Base-by-base conservation (phyloP, 2,888 invertebrate genomes). In the Cataglyphis altisquamis region DNA sequence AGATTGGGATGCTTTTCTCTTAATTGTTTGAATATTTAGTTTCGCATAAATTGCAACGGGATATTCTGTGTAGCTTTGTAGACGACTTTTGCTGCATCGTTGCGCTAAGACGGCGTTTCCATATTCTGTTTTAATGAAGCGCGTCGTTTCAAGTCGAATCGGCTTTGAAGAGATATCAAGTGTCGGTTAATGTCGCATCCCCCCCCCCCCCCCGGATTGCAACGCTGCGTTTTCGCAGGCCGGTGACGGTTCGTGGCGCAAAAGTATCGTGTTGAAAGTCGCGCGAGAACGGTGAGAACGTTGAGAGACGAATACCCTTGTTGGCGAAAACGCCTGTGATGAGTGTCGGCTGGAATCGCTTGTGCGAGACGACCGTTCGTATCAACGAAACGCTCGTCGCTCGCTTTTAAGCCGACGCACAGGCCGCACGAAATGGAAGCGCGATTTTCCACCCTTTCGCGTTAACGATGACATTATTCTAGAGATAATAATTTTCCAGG, bases 231-330 rank as follows among this genome's bases (percentile, higher is more conserved):
- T 57, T 84, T 25, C 64, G 60, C 55, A 39, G 55, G 63, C 52
- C n/a, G 21, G 32, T 32, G 63, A 74, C 32, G 55, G 72, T 70
- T 67, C 57, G 52, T 9, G 67, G 82, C 68, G 86, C 87, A 90
- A 89, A 90, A 88, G 88, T 90, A 90, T 90, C 89, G 84, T 75
- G 84, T 90, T 89, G 84, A 90, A 90, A 90, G 88, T 90, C 83
- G 55, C 63, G 60, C 48, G 84, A 36, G 67, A 85, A 90, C 82
- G 75, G 70, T 82, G 91, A 92, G 91, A 92, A 88, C 92, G 89
- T 91, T 92, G 92, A 88, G 90, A 78, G 77, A 88, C 83, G 89
- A 88, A 91, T 91, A 92, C 74, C 87, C 87, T 89, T 90, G 89
- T 87, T 70, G 78, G 55, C 67, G 52, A 55, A 80, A 84, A 85